A percentile compares a stretch with the other conserved stretches of the same genome.
Evolutionary conservation across 2,797 vertebrate species (phyloP).

Genomic region (Galagoides demidoff): DNA sequence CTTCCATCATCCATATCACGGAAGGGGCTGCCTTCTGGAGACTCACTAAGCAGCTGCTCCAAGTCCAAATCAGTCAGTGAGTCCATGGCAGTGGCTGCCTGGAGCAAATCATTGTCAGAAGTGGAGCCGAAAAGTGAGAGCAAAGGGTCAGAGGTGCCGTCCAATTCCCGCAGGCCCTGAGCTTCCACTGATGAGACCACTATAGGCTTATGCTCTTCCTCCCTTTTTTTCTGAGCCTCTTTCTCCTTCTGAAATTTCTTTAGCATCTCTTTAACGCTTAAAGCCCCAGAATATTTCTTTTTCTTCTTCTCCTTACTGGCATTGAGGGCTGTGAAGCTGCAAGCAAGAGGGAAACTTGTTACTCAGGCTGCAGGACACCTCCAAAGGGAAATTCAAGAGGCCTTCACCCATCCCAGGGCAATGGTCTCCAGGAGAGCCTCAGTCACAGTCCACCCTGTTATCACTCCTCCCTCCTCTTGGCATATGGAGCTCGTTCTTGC

Average conservation of each 20-base stretch:
- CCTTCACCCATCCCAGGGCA: slow-evolving; percentile 38
- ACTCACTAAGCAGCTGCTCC: slow-evolving; percentile 90
- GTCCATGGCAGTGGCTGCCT: slow-evolving; percentile 92
- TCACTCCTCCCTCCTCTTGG: slow-evolving; percentile 57
- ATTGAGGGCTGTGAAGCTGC: slow-evolving; percentile 89
- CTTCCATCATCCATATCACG: slow-evolving; percentile 87
- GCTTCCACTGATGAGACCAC: slow-evolving; percentile 72
- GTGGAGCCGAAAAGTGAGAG: slow-evolving; percentile 91
- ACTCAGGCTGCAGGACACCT: neutral
- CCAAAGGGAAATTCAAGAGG: neutral
- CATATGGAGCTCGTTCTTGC: slow-evolving; percentile 59
- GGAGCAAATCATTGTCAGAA: slow-evolving; percentile 92
- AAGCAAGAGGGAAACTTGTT: slow-evolving; percentile 8
- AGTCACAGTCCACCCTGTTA: slow-evolving; percentile 75
- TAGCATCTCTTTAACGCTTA: slow-evolving; percentile 95
- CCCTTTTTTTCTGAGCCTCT: slow-evolving; percentile 88
- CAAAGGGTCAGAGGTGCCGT: slow-evolving; percentile 89
- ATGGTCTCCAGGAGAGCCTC: slow-evolving; percentile 49
- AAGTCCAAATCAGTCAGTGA: slow-evolving; percentile 91
- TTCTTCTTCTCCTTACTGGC: slow-evolving; percentile 92
- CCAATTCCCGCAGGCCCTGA: slow-evolving; percentile 80
- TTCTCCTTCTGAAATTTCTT: slow-evolving; percentile 96
- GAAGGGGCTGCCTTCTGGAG: slow-evolving; percentile 87
- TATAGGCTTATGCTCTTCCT: slow-evolving; percentile 84
- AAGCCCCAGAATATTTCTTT: slow-evolving; percentile 86